phyloP scores from a whole-genome alignment of 2,113 vertebrate genomes.

The Columbina picui region DNA sequence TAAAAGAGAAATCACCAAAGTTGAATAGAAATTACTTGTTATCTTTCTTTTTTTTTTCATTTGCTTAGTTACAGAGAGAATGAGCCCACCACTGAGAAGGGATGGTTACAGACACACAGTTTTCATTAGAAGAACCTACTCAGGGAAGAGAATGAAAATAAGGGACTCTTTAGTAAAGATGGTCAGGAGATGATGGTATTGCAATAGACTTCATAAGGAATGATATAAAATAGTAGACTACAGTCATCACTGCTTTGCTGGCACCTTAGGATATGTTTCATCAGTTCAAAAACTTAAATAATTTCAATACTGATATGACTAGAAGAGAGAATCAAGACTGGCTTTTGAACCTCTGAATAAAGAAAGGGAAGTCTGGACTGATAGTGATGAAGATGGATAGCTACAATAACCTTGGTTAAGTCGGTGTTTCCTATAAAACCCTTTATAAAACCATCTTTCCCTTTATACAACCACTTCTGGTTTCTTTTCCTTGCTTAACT shows the following conservation, averaged over 20 bases:
- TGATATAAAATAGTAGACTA: neutral
- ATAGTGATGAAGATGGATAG: neutral
- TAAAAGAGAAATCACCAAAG: neutral
- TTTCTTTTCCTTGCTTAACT: neutral
- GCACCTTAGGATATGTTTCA: neutral
- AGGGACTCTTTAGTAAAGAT: neutral
- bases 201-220: neutral
- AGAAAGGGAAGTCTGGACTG: neutral
- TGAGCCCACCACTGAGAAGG: neutral
- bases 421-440: neutral
- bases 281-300: neutral
- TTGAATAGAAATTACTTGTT: conserved; percentile 1
- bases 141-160: neutral
- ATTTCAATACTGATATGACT: neutral
- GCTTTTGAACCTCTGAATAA: neutral
- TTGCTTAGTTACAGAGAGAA: neutral
- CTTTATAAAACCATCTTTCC: neutral
- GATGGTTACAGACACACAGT: neutral
- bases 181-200: neutral
- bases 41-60: neutral
- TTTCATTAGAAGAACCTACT: neutral
- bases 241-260: neutral
- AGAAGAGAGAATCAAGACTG: neutral
- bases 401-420: neutral
- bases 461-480: neutral